Evolutionary conservation across 2,113 vertebrate genomes (phyloP).

Genomic region (Prolemur simus): DNA sequence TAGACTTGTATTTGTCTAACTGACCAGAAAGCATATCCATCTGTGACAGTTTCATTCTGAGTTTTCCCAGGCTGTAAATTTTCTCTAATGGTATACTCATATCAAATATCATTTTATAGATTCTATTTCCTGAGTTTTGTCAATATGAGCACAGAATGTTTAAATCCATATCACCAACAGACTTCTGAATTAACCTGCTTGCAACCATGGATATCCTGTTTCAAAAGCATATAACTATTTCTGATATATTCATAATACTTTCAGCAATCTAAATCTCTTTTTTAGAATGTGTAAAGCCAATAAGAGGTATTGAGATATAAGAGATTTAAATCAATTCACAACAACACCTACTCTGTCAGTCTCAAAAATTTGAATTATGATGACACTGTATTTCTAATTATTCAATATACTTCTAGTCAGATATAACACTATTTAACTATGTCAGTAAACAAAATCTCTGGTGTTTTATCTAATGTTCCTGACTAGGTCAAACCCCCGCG

Average conservation of each 20-base stretch:
- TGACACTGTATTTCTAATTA: not conserved
- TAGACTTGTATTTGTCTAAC: not conserved
- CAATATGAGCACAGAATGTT: not conserved
- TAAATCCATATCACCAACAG: constrained; percentile 13
- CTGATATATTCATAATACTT: not conserved
- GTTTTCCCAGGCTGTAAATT: not conserved
- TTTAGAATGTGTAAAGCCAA: not conserved
- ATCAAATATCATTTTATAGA: not conserved
- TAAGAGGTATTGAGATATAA: not conserved
- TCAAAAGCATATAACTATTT: constrained; percentile 1
- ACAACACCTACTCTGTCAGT: not conserved
- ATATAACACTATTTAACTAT: not conserved
- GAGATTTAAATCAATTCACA: not conserved
- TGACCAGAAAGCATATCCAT: not conserved
- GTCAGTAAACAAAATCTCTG: not conserved
- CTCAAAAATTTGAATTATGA: not conserved
- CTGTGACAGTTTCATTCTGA: constrained; percentile 13
- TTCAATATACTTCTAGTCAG: not conserved
- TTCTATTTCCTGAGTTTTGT: not conserved
- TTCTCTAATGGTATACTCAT: not conserved
- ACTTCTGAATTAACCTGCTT: not conserved
- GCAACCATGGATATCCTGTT: not conserved
- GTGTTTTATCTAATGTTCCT: not conserved
- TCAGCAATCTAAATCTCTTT: not conserved
- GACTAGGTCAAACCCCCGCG: not conserved